phyloP scores from a whole-genome alignment of 2,113 vertebrate genomes.

The Eublepharis macularius region DNA sequence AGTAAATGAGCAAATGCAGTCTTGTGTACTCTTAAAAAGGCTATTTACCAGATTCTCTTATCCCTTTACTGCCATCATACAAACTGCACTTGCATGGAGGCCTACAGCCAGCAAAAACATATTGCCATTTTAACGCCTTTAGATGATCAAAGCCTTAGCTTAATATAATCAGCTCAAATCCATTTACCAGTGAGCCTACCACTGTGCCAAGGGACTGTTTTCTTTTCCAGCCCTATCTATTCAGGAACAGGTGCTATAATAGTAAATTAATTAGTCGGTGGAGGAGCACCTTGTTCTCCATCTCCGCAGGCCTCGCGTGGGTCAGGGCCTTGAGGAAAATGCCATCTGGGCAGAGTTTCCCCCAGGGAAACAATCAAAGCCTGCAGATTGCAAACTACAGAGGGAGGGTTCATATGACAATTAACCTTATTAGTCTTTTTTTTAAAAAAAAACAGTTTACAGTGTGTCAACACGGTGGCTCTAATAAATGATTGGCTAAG shows the following conservation, averaged over 20 bases:
- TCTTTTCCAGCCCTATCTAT: conserved; percentile 91
- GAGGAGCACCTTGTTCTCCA: conserved; percentile 96
- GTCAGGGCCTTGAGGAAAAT: conserved; percentile 92
- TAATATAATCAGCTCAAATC: conserved; percentile 99
- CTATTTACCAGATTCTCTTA: conserved; percentile 62
- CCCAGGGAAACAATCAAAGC: conserved; percentile 87
- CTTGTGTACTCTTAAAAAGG: conserved; percentile 54
- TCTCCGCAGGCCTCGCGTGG: conserved; percentile 88
- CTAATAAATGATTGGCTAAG: conserved; percentile 75
- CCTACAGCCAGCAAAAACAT: conserved; percentile 89
- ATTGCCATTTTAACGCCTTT: conserved; percentile 98
- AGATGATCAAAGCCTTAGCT: conserved; percentile 98
- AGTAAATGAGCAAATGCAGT: conserved; percentile 1
- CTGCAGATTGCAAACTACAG: conserved; percentile 85
- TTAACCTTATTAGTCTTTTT: conserved; percentile 98
- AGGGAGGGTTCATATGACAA: conserved; percentile 93
- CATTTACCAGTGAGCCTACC: conserved; percentile 89
- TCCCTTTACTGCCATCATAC: conserved; percentile 57
- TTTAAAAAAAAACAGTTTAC: conserved; percentile 70
- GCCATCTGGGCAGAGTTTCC: conserved; percentile 93
- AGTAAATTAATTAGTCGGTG: conserved; percentile 99
- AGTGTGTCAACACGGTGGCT: conserved; percentile 79
- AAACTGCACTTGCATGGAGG: conserved; percentile 71
- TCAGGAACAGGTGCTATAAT: conserved; percentile 99
- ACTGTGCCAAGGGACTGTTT: conserved; percentile 84